phyloP scores from a whole-genome alignment of 2,888 invertebrate genomes.

The Lycocerus yunnanus region DNA sequence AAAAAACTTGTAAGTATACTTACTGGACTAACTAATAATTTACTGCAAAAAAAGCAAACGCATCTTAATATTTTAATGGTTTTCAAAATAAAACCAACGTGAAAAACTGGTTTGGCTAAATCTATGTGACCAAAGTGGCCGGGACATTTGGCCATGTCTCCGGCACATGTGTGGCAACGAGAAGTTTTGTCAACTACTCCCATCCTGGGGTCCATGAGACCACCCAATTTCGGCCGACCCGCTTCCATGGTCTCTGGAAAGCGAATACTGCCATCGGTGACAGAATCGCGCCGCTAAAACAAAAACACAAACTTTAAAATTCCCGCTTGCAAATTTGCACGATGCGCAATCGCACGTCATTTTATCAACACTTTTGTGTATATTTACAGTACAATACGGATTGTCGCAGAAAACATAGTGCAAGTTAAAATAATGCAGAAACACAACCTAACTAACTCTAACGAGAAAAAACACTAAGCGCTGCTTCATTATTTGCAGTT shows the following conservation, averaged over 20 bases:
- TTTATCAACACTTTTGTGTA: background rate
- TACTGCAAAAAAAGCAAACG: slow-evolving; percentile 99
- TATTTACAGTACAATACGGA: background rate
- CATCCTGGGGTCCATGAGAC: slow-evolving; percentile 99
- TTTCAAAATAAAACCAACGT: slow-evolving; percentile 97
- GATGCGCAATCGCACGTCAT: background rate
- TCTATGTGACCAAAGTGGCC: slow-evolving; percentile 99
- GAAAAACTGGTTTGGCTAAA: slow-evolving; percentile 97
- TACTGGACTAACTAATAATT: slow-evolving; percentile 91
- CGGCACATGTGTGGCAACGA: slow-evolving; percentile 94
- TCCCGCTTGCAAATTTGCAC: background rate
- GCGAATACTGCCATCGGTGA: slow-evolving; percentile 94
- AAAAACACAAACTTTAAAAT: background rate
- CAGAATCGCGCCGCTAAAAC: slow-evolving; percentile 92
- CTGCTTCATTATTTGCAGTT: background rate
- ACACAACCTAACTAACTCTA: background rate
- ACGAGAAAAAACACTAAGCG: background rate
- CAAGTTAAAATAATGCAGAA: background rate
- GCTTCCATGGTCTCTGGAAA: slow-evolving; percentile 99
- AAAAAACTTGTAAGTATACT: slow-evolving; percentile 59
- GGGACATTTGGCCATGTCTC: slow-evolving; percentile 98
- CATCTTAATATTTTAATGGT: slow-evolving; percentile 97
- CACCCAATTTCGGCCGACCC: slow-evolving; percentile 95
- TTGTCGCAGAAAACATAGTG: background rate
- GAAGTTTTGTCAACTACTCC: slow-evolving; percentile 95